These are phyloP conservation scores for Drosophila virilis DNA, from an alignment of 1,140 invertebrate genomes.

Conservation along the genomic window DNA sequence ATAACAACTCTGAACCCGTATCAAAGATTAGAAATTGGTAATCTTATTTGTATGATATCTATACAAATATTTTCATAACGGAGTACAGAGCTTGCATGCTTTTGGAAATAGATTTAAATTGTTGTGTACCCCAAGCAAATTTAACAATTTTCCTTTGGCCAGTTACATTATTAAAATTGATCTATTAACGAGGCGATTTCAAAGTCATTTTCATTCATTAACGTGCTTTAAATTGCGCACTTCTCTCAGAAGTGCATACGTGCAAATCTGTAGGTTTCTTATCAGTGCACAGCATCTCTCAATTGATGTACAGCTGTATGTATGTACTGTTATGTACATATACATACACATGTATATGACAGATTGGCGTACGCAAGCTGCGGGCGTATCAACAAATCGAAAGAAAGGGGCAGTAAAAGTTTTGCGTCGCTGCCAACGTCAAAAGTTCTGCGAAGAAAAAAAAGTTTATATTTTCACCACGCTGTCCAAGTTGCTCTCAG, in stretches of 20 bases:
- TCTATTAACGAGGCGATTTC: conserved; percentile 2
- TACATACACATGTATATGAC: neutral
- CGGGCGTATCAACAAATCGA: conserved; percentile 29
- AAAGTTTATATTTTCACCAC: conserved; percentile 63
- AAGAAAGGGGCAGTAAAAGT: conserved; percentile 20
- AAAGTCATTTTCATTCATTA: conserved; percentile 23
- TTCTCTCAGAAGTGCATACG: conserved; percentile 10
- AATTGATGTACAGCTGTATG: neutral
- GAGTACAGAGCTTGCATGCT: conserved; percentile 3
- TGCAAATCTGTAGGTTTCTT: conserved; percentile 10
- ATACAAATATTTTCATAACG: neutral
- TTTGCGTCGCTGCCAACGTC: conserved; percentile 20
- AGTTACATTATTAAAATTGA: conserved; percentile 1
- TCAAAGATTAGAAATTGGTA: conserved; percentile 23
- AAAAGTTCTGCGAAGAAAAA: conserved; percentile 38
- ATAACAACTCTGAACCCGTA: conserved; percentile 11
- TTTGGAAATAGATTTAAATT: neutral
- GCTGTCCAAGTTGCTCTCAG: conserved; percentile 43
- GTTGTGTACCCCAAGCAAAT: neutral
- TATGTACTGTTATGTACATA: neutral
- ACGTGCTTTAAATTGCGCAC: neutral
- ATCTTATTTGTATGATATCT: conserved; percentile 5
- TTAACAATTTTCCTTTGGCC: neutral
- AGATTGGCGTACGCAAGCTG: neutral
- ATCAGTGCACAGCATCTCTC: conserved; percentile 6